Base-by-base conservation (phyloP, 2,797 vertebrate species). In the Thalassophryne amazonica region DNA sequence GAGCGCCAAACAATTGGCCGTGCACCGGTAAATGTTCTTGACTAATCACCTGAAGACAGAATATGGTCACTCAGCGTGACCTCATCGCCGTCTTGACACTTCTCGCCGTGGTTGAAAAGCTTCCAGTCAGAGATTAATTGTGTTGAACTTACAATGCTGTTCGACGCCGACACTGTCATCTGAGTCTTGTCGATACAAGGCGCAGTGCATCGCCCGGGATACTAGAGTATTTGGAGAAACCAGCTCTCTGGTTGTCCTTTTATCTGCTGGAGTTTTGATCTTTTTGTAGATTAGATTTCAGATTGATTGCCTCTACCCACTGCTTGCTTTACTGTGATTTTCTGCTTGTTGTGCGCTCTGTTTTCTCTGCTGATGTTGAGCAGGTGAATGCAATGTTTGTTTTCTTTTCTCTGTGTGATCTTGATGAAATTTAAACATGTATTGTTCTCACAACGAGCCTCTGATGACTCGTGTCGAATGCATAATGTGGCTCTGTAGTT, bases 1-100 rank as follows among this genome's bases (percentile, higher is more conserved):
- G 61, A 56, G 58, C 25, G 42, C 34, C 61, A 81, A 83, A 80
- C 76, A 81, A 84, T 78, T 67, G 59, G 61, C 62, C 46, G 69
- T 50, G 69, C 73, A 43, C 60, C 33, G 65, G 78, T 81, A 76
- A 81, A 85, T 57, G 64, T 64, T 75, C 54, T 45, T 34, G 70
- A 78, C 73, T 86, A 88, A 86, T 88, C 85, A 82, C 80, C 61
- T 43, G 56, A 59, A 76, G 72, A 79, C 76, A 51, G 67, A 52
- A 62, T 30, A 51, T 40, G 79, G 81, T 85, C 81, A 76, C 67
- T 84, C 83, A 70, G 59, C 75, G 47, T 40, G 50, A 76, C 68
- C 69, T 75, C 77, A 83, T 86, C 76, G 59, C 68, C 39, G 46
- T 57, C 24, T 55, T 69, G 73, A 83, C 71, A 72, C 69, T 58